Base-by-base conservation (phyloP, 2,888 invertebrate genomes). In the Scaptomyza polygonia region DNA sequence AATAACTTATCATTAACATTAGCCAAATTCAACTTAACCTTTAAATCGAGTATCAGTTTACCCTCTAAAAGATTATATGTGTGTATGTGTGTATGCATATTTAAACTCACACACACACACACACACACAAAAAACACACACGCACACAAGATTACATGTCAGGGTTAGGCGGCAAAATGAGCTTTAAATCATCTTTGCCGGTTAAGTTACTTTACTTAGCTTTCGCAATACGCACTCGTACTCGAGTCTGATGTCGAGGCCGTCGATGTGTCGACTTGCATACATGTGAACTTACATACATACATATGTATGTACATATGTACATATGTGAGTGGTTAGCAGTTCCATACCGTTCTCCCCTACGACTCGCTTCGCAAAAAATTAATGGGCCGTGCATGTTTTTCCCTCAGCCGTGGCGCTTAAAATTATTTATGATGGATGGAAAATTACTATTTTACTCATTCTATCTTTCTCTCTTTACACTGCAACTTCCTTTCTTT, bases 361-460 rank as follows among this genome's bases (percentile, higher is more conserved):
- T 21, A 30, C 76, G 45, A 63, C 40, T 34, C 63, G 43, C 69
- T 76, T 62, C 68, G 76, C 75, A 67, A 81, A 88, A 90, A 91
- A 84, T 90, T 91, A 91, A 91, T 91, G 90, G 90, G 88, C 89
- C 89, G 91, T 88, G 86, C 90, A 91, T 91, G 91, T 90, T 91
- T 90, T 89, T 88, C 89, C 85, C 86, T 91, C 89, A 91, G 89
- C 90, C 89, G 83, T 90, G 91, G 91, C 91, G 91, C 91, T 91
- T 90, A 91, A 88, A 86, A 89, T 89, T 89, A 90, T 91, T 90
- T 90, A 90, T 88, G 90, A 86, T 88, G 89, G 82, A 86, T 88
- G 82, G 69, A 89, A 88, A 88, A 86, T 87, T 81, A 77, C 78
- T 70, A 71, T 83, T 75, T 73, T 66, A 48, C 56, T 56, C 48